Evolutionary conservation across 1,140 invertebrate genomes (phyloP), one percentile per base, ranked within the genome.

Genomic region (Scaptodrosophila lebanonensis): DNA sequence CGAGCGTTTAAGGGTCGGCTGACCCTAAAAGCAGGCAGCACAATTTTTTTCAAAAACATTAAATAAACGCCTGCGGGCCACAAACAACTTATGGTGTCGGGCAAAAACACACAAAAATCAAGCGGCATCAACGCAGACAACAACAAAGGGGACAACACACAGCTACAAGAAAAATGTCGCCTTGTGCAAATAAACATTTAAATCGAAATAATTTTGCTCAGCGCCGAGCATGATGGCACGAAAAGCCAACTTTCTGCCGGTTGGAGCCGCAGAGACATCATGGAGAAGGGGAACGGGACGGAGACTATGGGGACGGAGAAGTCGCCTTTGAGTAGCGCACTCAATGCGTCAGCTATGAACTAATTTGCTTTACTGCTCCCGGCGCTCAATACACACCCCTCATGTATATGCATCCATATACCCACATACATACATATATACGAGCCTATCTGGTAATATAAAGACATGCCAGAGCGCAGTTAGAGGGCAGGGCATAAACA

Each of bases 361-460:
- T 77, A 79, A 77, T 77, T 77, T 77, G 58, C 59, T 68, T 73
- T 68, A 77, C 64, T 50, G 73, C 73, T 43, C 44, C 30, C 51
- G 54, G 68, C 73, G 48, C 22, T 49, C 8, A 38, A 25, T 47
- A 67, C 32, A 61, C 60, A 75, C 49, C n/a, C n/a, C n/a, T n/a
- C n/a, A n/a, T n/a, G n/a, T n/a, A n/a, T n/a, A 58, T 44, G 29
- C 54, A 51, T 40, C 22, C 39, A 29, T 13, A 54, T 16, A 33
- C 3, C 6, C 11, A 52, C 27, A 35, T 5, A 2, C 5, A 18
- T 6, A 5, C 51, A 40, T 33, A 17, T 33, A 53, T 22, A 40
- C 18, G 32, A 13, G n/a, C n/a, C n/a, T n/a, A n/a, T n/a, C n/a
- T n/a, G n/a, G n/a, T n/a, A n/a, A n/a, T n/a, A n/a, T n/a, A n/a